phyloP scores from a whole-genome alignment of 2,797 vertebrate species.

The Sandelia bainsii region DNA sequence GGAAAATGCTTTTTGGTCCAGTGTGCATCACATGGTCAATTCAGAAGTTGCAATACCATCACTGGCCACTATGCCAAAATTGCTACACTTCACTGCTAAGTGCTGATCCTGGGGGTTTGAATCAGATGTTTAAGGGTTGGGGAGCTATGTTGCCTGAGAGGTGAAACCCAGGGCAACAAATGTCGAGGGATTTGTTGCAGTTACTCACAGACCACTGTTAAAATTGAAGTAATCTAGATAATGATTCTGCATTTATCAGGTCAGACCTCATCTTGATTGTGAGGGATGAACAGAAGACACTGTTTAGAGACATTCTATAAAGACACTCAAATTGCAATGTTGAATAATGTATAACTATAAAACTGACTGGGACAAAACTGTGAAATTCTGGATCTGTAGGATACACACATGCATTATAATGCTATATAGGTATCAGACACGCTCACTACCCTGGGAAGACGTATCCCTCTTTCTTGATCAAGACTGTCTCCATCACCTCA shows the following conservation, averaged over 20 bases:
- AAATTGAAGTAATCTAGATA: too few relatives aligned
- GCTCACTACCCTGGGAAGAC: conserved; percentile 39
- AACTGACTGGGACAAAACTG: conserved; percentile 4
- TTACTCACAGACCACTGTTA: too few relatives aligned
- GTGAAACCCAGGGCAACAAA: neutral
- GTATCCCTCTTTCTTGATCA: conserved; percentile 20
- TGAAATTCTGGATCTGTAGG: conserved; percentile 1
- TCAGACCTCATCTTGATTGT: too few relatives aligned
- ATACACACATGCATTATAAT: neutral
- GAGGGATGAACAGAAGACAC: neutral
- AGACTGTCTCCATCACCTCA: conserved; percentile 26
- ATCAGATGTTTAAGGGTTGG: too few relatives aligned
- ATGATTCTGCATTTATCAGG: too few relatives aligned
- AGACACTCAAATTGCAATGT: neutral
- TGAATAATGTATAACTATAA: neutral
- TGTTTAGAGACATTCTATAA: neutral
- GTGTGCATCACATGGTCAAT: too few relatives aligned
- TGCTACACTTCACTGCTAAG: too few relatives aligned
- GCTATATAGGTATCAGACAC: conserved; percentile 21
- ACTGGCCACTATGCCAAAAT: too few relatives aligned
- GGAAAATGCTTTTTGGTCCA: too few relatives aligned
- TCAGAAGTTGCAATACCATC: too few relatives aligned
- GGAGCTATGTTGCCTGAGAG: neutral
- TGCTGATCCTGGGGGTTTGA: too few relatives aligned
- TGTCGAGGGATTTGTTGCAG: neutral